phyloP scores from a whole-genome alignment of 2,888 invertebrate genomes.

The Cinara cedri region DNA sequence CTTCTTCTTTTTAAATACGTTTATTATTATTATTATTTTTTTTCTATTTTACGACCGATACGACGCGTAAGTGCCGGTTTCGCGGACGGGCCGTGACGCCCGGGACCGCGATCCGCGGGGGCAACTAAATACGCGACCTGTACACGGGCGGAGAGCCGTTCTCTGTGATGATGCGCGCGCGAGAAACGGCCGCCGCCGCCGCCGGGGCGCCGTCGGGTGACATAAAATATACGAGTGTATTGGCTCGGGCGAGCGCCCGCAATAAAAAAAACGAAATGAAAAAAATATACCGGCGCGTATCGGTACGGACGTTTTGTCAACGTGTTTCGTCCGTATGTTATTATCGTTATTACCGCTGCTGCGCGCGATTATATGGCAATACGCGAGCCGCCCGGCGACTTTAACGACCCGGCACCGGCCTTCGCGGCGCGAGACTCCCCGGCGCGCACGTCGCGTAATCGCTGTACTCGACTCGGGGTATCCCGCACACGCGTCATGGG shows the following conservation, averaged over 20 bases:
- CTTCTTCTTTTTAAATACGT: no score
- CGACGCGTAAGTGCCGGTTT: not conserved
- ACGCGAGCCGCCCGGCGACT: conserved; percentile 20
- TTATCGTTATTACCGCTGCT: no score
- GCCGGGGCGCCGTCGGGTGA: conserved; percentile 48
- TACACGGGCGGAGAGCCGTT: no score
- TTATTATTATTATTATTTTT: no score
- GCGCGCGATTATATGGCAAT: no score
- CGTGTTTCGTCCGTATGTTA: not conserved
- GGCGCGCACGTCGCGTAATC: not conserved
- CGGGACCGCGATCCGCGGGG: no score
- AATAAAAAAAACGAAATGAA: conserved; percentile 5
- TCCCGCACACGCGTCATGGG: not conserved
- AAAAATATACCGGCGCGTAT: no score
- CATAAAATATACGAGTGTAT: conserved; percentile 36
- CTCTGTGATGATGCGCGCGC: not conserved
- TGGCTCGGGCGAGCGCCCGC: not conserved
- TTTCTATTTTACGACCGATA: conserved; percentile 33
- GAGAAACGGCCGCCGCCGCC: no score
- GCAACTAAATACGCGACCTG: no score
- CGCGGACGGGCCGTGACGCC: not conserved
- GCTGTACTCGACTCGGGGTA: no score
- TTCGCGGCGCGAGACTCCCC: not conserved
- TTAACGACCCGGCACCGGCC: conserved; percentile 32
- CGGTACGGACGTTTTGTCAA: conserved; percentile 42